Evolutionary conservation across 2,797 vertebrate genomes (phyloP).

Genomic region (Hippopotamyrus pictus): DNA sequence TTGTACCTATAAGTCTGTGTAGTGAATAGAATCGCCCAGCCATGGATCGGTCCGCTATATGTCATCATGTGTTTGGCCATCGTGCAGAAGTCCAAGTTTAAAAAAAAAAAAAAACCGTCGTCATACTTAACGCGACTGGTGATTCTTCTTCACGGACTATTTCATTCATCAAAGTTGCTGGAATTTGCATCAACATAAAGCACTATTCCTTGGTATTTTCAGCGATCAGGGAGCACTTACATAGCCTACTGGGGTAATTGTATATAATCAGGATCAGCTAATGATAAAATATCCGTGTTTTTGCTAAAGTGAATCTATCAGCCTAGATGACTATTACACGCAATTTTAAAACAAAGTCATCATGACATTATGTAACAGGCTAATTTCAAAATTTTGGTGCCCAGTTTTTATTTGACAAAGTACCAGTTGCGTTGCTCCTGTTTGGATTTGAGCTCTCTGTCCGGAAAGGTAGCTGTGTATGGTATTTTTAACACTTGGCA

Average conservation of each 20-base stretch:
- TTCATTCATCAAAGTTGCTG: neutral
- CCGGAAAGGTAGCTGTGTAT: neutral
- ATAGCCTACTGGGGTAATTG: neutral
- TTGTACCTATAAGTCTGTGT: neutral
- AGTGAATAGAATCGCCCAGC: neutral
- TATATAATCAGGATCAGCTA: neutral
- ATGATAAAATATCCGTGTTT: neutral
- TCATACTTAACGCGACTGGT: neutral
- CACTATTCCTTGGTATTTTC: neutral
- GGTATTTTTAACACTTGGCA: neutral
- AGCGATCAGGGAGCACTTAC: neutral
- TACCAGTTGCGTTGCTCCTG: neutral
- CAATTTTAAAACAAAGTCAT: neutral
- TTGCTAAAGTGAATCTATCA: neutral
- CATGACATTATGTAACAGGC: neutral
- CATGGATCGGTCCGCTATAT: neutral
- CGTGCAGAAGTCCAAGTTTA: slow-evolving; percentile 18
- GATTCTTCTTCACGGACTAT: neutral
- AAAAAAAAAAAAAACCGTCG: neutral
- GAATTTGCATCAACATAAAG: neutral
- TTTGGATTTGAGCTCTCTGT: neutral
- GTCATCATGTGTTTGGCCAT: slow-evolving; percentile 5
- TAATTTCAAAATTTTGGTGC: neutral
- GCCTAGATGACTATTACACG: neutral
- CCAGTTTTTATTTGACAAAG: neutral